These are phyloP conservation scores for Acrocephalus arundinaceus DNA, from an alignment of 2,113 vertebrate genomes.

Conservation along the genomic window DNA sequence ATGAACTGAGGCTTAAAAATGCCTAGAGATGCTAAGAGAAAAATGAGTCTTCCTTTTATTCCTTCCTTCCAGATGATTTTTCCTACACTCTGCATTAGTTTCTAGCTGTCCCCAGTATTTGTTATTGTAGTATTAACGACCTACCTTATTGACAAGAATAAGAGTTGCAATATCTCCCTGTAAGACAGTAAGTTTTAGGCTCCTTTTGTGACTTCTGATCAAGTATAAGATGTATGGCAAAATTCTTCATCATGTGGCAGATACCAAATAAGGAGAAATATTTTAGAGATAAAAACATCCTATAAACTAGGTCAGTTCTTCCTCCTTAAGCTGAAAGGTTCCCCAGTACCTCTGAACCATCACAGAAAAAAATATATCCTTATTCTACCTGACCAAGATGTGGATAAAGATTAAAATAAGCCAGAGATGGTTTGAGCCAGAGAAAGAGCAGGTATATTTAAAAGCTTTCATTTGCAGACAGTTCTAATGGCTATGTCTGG, in stretches of 20 bases:
- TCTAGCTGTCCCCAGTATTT: background rate
- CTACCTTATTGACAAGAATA: slow-evolving; percentile 5
- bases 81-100: background rate
- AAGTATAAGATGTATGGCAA: background rate
- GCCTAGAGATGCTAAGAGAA: background rate
- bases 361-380: background rate
- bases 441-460: slow-evolving; percentile 25
- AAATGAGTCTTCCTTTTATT: background rate
- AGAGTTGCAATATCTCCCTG: background rate
- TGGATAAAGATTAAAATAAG: slow-evolving; percentile 41
- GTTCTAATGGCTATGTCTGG: slow-evolving; percentile 31
- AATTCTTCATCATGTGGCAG: slow-evolving; percentile 6
- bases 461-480: slow-evolving; percentile 54
- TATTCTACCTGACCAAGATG: slow-evolving; percentile 27
- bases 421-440: background rate
- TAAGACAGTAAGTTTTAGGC: background rate
- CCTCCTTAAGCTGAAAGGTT: slow-evolving; percentile 2
- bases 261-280: slow-evolving; percentile 6
- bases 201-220: slow-evolving; percentile 16
- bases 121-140: background rate
- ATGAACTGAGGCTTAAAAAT: background rate
- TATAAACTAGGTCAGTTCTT: slow-evolving; percentile 59
- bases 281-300: slow-evolving; percentile 16
- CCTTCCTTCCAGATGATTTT: background rate
- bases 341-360: background rate